A percentile compares a stretch with the other conserved stretches of the same genome.
Conservation (phyloP, 2,888 invertebrate genomes). For the Fragum fragum region DNA sequence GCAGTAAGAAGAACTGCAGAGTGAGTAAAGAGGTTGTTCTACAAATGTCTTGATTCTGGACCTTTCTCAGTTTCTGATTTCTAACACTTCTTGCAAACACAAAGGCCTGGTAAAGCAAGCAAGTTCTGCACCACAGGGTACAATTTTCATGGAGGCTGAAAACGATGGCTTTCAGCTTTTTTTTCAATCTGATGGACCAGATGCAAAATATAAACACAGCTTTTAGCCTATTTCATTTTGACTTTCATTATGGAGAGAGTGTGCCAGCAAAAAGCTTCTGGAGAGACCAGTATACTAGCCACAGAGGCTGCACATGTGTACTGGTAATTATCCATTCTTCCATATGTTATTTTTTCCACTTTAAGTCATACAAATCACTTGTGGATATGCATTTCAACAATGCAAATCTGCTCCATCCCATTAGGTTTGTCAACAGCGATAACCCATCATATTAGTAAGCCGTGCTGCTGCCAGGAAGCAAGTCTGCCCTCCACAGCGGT, state of each 20-base stretch:
- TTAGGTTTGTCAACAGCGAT: conserved; percentile 14
- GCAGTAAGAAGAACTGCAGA: not conserved
- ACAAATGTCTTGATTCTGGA: conserved; percentile 1
- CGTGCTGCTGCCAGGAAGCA: conserved; percentile 32
- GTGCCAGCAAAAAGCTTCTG: conserved; percentile 14
- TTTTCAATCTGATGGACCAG: not conserved
- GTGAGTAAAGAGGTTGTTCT: not conserved
- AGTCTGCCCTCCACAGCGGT: conserved; percentile 36
- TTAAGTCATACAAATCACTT: conserved; percentile 36
- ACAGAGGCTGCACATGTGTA: conserved; percentile 52
- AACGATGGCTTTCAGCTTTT: not conserved
- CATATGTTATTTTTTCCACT: conserved; percentile 54
- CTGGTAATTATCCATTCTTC: conserved; percentile 45
- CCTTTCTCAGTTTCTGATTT: conserved; percentile 22
- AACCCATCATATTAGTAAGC: conserved; percentile 18
- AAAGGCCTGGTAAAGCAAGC: conserved; percentile 20
- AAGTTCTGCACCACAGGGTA: conserved; percentile 7
- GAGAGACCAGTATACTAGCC: conserved; percentile 22
- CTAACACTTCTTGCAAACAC: conserved; percentile 27
- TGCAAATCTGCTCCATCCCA: conserved; percentile 21
- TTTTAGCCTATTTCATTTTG: conserved; percentile 5
- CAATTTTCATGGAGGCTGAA: not conserved
- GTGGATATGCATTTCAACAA: conserved; percentile 35
- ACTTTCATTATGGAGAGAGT: conserved; percentile 21
- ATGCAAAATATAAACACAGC: not conserved